Evolutionary conservation across 2,888 invertebrate species (phyloP), one percentile per base, ranked within the genome.

Genomic region (Entomobrya multifasciata): DNA sequence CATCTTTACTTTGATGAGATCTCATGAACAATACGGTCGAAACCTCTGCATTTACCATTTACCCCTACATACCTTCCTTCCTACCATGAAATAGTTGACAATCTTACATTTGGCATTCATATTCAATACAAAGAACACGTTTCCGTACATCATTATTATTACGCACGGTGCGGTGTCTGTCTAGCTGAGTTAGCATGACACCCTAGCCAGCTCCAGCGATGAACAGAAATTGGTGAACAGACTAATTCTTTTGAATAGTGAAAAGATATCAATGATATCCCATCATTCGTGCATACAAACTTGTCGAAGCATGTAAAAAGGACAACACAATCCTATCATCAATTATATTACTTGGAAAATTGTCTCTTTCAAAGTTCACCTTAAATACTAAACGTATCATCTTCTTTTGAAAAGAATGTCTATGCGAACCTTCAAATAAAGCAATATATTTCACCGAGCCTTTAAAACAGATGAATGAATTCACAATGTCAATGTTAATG

Each of bases 301-400:
- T 67, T 83, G 44, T 11, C 84, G 65, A 87, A 44, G 80, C 87
- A 84, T 74, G 84, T 57, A 60, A 87, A 87, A 87, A 87, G 87
- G 62, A 79, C 84, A 87, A 87, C 87, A 76, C 74, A 87, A 87
- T 87, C 87, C 82, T 65, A 87, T 87, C 79, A 87, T 52, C 74
- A 72, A 47, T 87, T 81, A 78, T 83, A 76, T 83, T 83, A 65
- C 76, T 76, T 83, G 83, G 62, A 76, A 83, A 83, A 83, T 27
- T 82, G 81, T 82, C 74, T 30, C 49, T 30, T 65, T 52, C 25
- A 79, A 49, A 49, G 79, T 67, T 57, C 30, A 47, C 52, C 52
- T 60, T 77, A 20, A 55, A 30, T 60, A 77, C 57, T 49, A 72
- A 72, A 17, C 13, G 4, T 44, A 20, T 41, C 22, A 36, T 36